A percentile compares a stretch with the other conserved stretches of the same genome.
Evolutionary conservation across 2,797 vertebrate species (phyloP).

Genomic region (Onychomys torridus): DNA sequence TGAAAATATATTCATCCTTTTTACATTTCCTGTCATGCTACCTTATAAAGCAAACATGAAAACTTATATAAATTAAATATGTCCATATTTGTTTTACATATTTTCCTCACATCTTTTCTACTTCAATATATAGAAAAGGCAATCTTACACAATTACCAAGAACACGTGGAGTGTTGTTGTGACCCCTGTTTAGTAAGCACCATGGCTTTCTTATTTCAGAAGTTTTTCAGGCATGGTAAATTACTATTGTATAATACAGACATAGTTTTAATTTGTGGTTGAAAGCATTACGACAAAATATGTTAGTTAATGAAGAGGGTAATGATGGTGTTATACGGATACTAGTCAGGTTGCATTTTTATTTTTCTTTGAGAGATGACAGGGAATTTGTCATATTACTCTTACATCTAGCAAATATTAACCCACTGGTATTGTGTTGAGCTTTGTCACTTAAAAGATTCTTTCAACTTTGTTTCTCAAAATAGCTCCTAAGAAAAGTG

Average conservation of each 20-base stretch:
- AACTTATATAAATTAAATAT: neutral
- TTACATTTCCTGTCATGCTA: neutral
- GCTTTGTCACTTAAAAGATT: neutral
- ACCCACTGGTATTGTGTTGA: neutral
- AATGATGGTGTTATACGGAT: neutral
- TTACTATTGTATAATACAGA: neutral
- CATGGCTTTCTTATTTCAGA: neutral
- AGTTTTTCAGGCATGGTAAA: neutral
- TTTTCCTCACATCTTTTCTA: neutral
- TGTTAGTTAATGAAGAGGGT: neutral
- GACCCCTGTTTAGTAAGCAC: neutral
- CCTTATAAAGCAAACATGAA: neutral
- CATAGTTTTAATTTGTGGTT: neutral
- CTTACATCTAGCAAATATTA: neutral
- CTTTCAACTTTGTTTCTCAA: neutral
- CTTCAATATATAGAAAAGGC: neutral
- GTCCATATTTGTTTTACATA: neutral
- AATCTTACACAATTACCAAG: neutral
- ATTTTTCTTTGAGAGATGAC: neutral
- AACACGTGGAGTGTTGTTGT: neutral
- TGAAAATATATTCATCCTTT: neutral
- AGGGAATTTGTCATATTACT: neutral
- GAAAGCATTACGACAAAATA: neutral
- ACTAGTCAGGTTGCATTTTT: neutral
- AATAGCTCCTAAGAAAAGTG: neutral